phyloP scores from a whole-genome alignment of 2,113 vertebrate genomes.

The Hippocampus zosterae region DNA sequence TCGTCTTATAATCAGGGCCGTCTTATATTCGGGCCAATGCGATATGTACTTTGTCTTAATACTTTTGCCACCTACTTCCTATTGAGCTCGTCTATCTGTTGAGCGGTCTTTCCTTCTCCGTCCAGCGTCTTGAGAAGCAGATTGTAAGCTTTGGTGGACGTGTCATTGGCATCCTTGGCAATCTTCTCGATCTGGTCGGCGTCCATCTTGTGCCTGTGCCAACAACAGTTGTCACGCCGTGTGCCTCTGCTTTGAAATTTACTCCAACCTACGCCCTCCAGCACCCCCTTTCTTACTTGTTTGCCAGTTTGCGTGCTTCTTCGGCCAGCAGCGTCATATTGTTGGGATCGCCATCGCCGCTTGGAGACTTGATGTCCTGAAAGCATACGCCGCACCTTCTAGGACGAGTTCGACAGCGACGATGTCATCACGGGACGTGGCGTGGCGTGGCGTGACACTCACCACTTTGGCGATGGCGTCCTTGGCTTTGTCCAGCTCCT shows the following conservation, averaged over 20 bases:
- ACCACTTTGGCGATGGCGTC: conserved; percentile 86
- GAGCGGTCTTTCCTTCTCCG: conserved; percentile 81
- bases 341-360: conserved; percentile 82
- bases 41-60: too few species aligned
- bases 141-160: conserved; percentile 85
- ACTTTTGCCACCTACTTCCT: conserved; percentile 77
- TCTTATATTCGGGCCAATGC: too few species aligned
- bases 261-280: background rate
- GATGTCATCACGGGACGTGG: too few species aligned
- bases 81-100: conserved; percentile 88
- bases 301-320: conserved; percentile 87
- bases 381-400: background rate
- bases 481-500: conserved; percentile 87
- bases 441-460: conserved; percentile 24
- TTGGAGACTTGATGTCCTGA: conserved; percentile 83
- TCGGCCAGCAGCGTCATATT: conserved; percentile 96
- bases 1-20: too few species aligned
- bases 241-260: background rate
- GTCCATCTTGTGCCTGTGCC: conserved; percentile 85
- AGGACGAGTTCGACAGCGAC: background rate
- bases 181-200: conserved; percentile 90
- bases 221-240: background rate
- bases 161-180: conserved; percentile 89
- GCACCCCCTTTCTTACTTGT: conserved; percentile 73
- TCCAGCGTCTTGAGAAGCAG: conserved; percentile 83